These are phyloP conservation scores for Toxotes chatareus DNA, from an alignment of 2,113 vertebrate species.

Conservation along the genomic window DNA sequence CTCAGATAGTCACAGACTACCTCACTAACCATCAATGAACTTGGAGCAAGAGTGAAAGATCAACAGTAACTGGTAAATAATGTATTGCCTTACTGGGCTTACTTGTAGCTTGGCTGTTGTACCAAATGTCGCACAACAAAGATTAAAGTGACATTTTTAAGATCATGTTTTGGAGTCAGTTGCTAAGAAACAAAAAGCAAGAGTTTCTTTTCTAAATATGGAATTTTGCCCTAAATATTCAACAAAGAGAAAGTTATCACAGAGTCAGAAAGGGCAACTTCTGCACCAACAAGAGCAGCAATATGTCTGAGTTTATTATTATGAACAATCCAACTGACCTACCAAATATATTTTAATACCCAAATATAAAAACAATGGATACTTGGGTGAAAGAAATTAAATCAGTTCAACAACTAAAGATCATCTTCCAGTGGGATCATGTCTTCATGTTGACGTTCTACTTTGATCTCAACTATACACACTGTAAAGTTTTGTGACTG, in stretches of 20 bases:
- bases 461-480: too few relatives aligned
- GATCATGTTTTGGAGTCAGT: not conserved
- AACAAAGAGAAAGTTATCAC: not conserved
- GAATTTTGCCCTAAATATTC: not conserved
- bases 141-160: not conserved
- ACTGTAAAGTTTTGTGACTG: too few relatives aligned
- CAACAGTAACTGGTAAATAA: not conserved
- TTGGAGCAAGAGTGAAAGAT: not conserved
- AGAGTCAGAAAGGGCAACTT: not conserved
- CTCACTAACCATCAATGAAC: not conserved
- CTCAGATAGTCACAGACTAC: constrained; percentile 17
- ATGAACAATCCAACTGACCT: not conserved
- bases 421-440: too few relatives aligned
- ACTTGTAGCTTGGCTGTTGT: too few relatives aligned
- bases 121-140: not conserved
- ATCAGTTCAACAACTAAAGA: not conserved
- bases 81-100: not conserved
- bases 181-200: not conserved
- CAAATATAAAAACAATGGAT: not conserved
- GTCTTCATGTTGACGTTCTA: too few relatives aligned
- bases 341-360: not conserved
- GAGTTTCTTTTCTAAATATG: not conserved
- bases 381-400: not conserved
- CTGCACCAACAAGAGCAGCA: not conserved
- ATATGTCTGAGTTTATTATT: not conserved